Evolutionary conservation across 2,113 vertebrate species (phyloP), one percentile per base, ranked within the genome.

Genomic region (Prochilodus magdalenae): DNA sequence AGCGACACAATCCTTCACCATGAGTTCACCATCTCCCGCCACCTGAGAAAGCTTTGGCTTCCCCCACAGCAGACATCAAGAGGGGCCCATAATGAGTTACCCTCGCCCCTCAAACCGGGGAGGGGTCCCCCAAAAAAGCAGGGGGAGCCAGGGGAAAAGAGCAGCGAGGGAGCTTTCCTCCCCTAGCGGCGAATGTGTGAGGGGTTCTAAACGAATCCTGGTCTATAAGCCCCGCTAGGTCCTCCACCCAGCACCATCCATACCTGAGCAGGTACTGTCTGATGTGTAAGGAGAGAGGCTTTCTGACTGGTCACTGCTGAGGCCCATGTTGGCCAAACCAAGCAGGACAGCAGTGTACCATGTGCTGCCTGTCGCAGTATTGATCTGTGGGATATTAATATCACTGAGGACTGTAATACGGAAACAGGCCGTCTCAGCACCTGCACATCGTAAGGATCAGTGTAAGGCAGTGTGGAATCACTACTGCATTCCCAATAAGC

Each of bases 1-100:
- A 82, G 88, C 75, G 67, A 76, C 69, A 92, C 86, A 94, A 90
- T 92, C 91, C 92, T 91, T 92, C 92, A 92, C 90, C 89, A 89
- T 92, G 92, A 93, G 89, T 92, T 93, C 91, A 90, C 90, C 74
- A 67, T 84, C 88, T 89, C 78, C 87, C 89, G 86, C 86, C 88
- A 86, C 85, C 83, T 83, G 63, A 83, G 88, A 77, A 88, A 87
- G 47, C 60, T 76, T 62, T 40, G 65, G 73, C 60, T 71, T 87
- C 62, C 67, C 63, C 53, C 47, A 65, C 36, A 65, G 60, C 87
- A 75, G 87, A 72, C 82, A 84, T 77, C 75, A 66, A 73, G 40
- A 79, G 30, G 44, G 26, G 57, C 27, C 67, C 57, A 44, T 77
- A 71, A 49, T 83, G 44, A 72, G 55, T 22, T 60, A 26, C 2